phyloP scores from a whole-genome alignment of 2,797 vertebrate genomes.

The Linurgus olivaceus region DNA sequence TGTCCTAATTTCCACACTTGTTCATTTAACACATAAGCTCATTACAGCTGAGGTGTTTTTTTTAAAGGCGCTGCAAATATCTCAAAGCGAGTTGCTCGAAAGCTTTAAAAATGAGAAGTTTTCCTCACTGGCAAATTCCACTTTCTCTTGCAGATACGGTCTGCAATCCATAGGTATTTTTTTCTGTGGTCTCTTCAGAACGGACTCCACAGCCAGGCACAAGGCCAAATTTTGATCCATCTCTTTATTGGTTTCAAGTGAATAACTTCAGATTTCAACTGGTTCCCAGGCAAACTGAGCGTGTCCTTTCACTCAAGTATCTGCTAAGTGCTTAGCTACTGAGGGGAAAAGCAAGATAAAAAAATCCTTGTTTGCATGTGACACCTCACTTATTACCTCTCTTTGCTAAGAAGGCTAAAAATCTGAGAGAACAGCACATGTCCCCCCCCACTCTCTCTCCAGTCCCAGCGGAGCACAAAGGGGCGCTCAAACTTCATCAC shows the following conservation, averaged over 20 bases:
- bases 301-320: background rate
- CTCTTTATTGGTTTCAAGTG: background rate
- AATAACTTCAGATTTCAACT: slow-evolving; percentile 10
- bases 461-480: background rate
- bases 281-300: background rate
- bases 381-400: background rate
- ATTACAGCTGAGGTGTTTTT: slow-evolving; percentile 5
- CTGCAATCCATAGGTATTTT: background rate
- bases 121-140: background rate
- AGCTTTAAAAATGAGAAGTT: background rate
- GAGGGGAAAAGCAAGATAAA: background rate
- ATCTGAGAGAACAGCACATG: background rate
- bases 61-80: background rate
- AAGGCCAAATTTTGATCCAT: slow-evolving; percentile 6
- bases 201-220: background rate
- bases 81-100: background rate
- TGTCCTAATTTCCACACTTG: slow-evolving; percentile 36
- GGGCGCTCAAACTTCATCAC: background rate
- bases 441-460: background rate
- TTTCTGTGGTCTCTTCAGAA: background rate
- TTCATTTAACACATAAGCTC: slow-evolving; percentile 27
- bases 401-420: background rate
- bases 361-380: background rate
- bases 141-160: background rate
- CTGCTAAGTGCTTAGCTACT: background rate